Evolutionary conservation across 2,797 vertebrate species (phyloP).

Genomic region (Cebuella pygmaea): DNA sequence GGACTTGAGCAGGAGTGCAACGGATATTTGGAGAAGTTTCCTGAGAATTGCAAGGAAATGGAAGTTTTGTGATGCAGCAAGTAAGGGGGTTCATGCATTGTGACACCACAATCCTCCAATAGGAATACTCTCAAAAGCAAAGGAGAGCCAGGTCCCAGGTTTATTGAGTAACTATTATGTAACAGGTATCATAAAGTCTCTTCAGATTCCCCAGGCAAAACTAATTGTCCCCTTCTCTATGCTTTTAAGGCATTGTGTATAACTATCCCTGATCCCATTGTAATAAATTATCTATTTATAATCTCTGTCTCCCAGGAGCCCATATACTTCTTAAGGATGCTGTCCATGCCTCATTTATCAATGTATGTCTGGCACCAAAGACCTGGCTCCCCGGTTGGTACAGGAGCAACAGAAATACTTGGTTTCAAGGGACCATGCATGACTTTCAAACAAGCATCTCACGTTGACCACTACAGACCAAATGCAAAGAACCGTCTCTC

Average conservation of each 20-base stretch:
- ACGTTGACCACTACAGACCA: background rate
- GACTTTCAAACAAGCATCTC: background rate
- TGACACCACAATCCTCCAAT: too few relatives aligned
- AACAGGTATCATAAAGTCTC: background rate
- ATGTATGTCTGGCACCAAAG: background rate
- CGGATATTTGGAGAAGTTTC: background rate
- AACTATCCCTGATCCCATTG: background rate
- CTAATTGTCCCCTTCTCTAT: background rate
- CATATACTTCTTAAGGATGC: background rate
- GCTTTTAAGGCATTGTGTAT: background rate
- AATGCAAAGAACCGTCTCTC: rapidly evolving
- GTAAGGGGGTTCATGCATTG: background rate
- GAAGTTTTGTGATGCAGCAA: background rate
- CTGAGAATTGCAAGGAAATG: background rate
- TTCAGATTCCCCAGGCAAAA: background rate
- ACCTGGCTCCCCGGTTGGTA: background rate
- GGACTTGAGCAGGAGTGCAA: background rate
- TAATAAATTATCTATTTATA: background rate
- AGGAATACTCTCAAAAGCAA: background rate
- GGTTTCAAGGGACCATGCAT: background rate
- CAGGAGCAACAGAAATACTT: background rate
- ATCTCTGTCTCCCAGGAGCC: background rate
- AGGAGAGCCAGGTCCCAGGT: background rate
- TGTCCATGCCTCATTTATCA: background rate
- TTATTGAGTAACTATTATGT: background rate